Conservation (phyloP, 2,113 vertebrate genomes). For the Burhinus oedicnemus region DNA sequence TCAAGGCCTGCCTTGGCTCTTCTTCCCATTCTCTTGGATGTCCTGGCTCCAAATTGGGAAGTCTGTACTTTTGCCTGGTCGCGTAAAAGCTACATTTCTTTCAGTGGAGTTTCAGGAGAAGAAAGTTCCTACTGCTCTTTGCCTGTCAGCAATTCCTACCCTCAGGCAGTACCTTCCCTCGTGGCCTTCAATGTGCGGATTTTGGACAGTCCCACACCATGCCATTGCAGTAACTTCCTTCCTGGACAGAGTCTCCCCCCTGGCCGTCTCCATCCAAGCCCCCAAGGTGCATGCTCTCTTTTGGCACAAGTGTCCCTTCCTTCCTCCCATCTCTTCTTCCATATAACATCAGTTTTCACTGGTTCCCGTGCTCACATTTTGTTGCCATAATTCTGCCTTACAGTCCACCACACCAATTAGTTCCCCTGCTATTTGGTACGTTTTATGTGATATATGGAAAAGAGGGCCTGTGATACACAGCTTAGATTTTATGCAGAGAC, state of each 20-base stretch:
- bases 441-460: neutral
- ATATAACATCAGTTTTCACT: neutral
- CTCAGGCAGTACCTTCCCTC: neutral
- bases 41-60: neutral
- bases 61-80: neutral
- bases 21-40: neutral
- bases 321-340: neutral
- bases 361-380: neutral
- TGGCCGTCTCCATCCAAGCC: rapidly evolving
- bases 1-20: neutral
- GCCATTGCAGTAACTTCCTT: rapidly evolving
- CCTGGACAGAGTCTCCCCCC: neutral
- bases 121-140: neutral
- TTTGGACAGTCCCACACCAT: neutral
- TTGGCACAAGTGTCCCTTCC: neutral
- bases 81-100: neutral
- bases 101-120: neutral
- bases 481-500: neutral
- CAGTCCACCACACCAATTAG: neutral
- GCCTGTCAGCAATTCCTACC: neutral
- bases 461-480: neutral
- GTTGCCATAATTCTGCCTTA: neutral
- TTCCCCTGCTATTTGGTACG: neutral
- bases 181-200: neutral
- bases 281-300: rapidly evolving